Evolutionary conservation across 2,888 invertebrate genomes (phyloP), one percentile per base, ranked within the genome.

Genomic region (Ommatoiulus sabulosus): DNA sequence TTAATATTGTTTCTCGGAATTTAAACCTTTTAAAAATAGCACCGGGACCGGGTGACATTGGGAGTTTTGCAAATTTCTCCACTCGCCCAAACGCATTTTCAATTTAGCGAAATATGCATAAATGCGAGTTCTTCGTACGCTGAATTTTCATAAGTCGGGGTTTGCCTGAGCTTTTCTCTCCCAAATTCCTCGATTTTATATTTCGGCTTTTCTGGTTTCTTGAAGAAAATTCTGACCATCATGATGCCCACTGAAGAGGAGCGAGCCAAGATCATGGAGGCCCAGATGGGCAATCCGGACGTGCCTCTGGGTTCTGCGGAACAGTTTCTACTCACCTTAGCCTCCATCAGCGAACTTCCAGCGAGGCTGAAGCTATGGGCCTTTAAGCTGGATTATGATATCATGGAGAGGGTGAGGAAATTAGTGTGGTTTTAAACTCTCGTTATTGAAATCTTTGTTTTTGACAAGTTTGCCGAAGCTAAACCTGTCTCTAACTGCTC

Each of bases 191-290:
- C 35, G 35, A 35, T 35, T 35, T 35, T 35, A 35, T 35, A 35
- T 35, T 35, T 0, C 35, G 35, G 35, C 35, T 52, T 43, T 84
- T 84, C 12, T n/a, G n/a, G 15, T 7, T 20, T n/a, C n/a, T 87
- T 17, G 44, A 43, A 96, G 94, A 99, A 99, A 94, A 94, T 99
- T 88, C 93, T 99, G 89, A 97, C 97, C n/a, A 93, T 93, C 15
- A 99, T 99, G 99, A 94, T 99, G 92, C 99, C 99, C 44, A 97
- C 97, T 2, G 98, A 98, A 92, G 99, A 98, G 92, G 99, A 99
- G 93, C 95, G 97, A 92, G 95, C 96, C n/a, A 97, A 97, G 93
- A 99, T 99, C 91, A 96, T 97, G 93, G 98, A 99, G 93, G 99
- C 98, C 85, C 98, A 98, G 94, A 96, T 96, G 91, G 95, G 96